phyloP scores from a whole-genome alignment of 2,113 vertebrate species.

The Cettia cetti region DNA sequence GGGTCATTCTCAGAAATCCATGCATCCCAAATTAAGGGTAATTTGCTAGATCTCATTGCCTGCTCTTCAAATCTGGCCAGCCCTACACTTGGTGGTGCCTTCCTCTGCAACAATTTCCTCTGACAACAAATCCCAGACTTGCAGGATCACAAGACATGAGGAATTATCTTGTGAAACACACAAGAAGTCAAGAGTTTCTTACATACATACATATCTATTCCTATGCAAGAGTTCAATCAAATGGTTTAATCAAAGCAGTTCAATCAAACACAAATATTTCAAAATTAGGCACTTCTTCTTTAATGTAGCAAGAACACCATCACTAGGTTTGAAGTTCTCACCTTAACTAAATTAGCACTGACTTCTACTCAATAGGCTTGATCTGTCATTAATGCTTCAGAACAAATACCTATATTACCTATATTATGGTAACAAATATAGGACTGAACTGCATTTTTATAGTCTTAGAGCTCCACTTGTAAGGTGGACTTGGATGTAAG shows the following conservation, averaged over 20 bases:
- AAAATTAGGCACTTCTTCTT: not conserved
- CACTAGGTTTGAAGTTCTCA: not conserved
- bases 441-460: not conserved
- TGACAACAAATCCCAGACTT: not conserved
- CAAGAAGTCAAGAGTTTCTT: not conserved
- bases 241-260: not conserved
- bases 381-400: not conserved
- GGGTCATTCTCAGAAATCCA: not conserved
- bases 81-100: not conserved
- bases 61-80: not conserved
- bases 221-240: not conserved
- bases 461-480: not conserved
- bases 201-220: not conserved
- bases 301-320: not conserved
- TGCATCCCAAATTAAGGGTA: not conserved
- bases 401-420: too few species aligned
- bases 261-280: not conserved
- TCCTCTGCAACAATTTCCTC: not conserved
- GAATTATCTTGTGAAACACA: not conserved
- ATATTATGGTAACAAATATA: not conserved
- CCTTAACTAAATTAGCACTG: not conserved
- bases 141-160: not conserved
- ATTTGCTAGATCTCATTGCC: not conserved
- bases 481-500: not conserved
- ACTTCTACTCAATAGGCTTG: not conserved